Percentiles rank a stretch among this genome's conserved stretches.
These are phyloP conservation scores for Pediacus dermestoides DNA, from an alignment of 2,888 invertebrate species.

Conservation along the genomic window DNA sequence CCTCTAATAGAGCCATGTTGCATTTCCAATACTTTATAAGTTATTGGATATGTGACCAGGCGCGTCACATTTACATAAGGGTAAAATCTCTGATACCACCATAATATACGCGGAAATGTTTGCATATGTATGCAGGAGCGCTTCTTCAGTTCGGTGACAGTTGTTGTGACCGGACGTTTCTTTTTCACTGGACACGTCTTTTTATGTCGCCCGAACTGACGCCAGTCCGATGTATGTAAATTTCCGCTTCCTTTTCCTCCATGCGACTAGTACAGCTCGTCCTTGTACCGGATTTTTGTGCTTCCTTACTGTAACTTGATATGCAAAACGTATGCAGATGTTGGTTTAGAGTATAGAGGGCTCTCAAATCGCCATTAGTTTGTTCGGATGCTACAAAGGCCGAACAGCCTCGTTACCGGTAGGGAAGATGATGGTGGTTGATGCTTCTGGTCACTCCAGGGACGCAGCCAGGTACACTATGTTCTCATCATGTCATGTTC, in stretches of 20 bases:
- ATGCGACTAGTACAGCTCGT: constrained; percentile 3
- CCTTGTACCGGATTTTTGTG: background rate
- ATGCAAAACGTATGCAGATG: constrained; percentile 23
- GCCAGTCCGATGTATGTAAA: constrained; percentile 46
- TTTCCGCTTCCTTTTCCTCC: constrained; percentile 22
- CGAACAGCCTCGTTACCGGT: constrained; percentile 47
- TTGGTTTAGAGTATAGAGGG: constrained; percentile 32
- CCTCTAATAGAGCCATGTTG: constrained; percentile 45
- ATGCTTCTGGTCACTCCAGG: constrained; percentile 44
- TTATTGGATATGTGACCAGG: constrained; percentile 39
- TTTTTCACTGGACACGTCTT: constrained; percentile 40
- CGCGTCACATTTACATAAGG: constrained; percentile 35
- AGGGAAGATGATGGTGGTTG: constrained; percentile 37
- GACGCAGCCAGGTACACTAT: constrained; percentile 46
- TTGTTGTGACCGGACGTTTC: constrained; percentile 43
- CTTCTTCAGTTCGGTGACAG: constrained; percentile 37
- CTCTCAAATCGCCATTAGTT: constrained; percentile 48
- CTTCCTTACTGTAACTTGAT: constrained; percentile 21
- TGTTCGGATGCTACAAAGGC: constrained; percentile 45
- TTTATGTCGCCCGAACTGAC: constrained; percentile 48
- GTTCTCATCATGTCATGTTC: constrained; percentile 40
- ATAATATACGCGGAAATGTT: constrained; percentile 24
- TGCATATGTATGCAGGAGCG: constrained; percentile 38
- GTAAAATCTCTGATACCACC: constrained; percentile 12
- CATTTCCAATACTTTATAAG: constrained; percentile 45